Base-by-base conservation (phyloP, 2,888 invertebrate genomes). In the Hyalella azteca region DNA sequence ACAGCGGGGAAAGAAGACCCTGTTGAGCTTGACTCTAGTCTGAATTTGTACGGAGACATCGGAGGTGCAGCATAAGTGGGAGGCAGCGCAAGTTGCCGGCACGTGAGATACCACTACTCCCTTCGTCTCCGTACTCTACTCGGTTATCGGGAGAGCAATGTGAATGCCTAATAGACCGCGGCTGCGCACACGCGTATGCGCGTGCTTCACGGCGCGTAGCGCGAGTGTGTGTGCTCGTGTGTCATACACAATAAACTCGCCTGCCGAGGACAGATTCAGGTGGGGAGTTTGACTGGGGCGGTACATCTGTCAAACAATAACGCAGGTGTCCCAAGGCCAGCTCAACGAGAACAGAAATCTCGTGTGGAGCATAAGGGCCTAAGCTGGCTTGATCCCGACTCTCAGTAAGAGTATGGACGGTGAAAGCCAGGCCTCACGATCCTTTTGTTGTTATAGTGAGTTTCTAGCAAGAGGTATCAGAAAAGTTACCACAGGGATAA, bases 401-500 rank as follows among this genome's bases (percentile, higher is more conserved):
- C 91, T 91, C 90, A 91, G 91, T 90, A 90, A 88, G 89, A 89
- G 91, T 90, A 90, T 88, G 89, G 90, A 91, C 90, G 91, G 90
- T 89, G 90, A 91, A 91, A 91, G 91, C 90, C 89, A 88, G 91
- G 91, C 91, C 90, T 91, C 91, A 91, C 91, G 91, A 91, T 91
- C 90, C 90, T 91, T 90, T 91, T 89, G 87, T 48, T 29, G n/a
- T 87, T 89, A 41, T 4, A 54, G n/a, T n/a, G n/a, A 78, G 89
- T 89, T 89, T 90, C 88, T 88, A 90, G 90, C 90, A 89, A 91
- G 91, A 91, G 91, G 91, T 92, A 91, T 89, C 91, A 91, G 91
- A 91, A 91, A 91, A 91, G 91, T 91, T 91, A 91, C 91, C 91
- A 91, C 91, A 91, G 91, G 91, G 91, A 91, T 91, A n/a, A n/a